These are phyloP conservation scores for Falco punctatus DNA, from an alignment of 2,113 vertebrate genomes.

Conservation along the genomic window DNA sequence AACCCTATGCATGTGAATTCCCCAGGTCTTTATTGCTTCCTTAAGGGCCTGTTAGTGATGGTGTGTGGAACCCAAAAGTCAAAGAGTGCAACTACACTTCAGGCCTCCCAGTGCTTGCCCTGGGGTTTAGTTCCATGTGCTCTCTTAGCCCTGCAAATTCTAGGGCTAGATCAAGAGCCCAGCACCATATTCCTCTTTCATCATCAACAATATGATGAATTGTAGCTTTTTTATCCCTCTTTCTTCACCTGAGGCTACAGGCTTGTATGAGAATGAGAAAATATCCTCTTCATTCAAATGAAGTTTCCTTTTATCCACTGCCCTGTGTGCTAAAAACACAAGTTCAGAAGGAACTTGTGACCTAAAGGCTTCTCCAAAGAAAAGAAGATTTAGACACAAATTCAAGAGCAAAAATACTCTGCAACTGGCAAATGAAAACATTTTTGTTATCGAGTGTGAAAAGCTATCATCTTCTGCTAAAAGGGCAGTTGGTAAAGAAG, in stretches of 20 bases:
- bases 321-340: neutral
- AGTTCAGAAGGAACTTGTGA: neutral
- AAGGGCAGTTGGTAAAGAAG: neutral
- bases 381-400: neutral
- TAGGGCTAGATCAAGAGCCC: neutral
- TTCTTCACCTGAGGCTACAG: neutral
- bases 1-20: neutral
- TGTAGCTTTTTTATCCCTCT: neutral
- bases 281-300: neutral
- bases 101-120: neutral
- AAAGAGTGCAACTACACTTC: neutral
- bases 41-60: neutral
- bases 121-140: neutral
- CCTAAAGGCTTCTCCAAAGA: neutral
- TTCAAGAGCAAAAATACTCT: neutral
- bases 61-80: neutral
- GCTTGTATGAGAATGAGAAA: neutral
- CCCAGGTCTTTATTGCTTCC: neutral
- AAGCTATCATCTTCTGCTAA: neutral
- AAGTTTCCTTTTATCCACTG: neutral
- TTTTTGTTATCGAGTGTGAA: neutral
- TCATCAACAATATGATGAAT: neutral
- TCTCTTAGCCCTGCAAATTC: neutral
- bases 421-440: neutral
- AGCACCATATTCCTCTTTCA: neutral